Base-by-base conservation (phyloP, 2,113 vertebrate genomes). In the Rallus limicola region DNA sequence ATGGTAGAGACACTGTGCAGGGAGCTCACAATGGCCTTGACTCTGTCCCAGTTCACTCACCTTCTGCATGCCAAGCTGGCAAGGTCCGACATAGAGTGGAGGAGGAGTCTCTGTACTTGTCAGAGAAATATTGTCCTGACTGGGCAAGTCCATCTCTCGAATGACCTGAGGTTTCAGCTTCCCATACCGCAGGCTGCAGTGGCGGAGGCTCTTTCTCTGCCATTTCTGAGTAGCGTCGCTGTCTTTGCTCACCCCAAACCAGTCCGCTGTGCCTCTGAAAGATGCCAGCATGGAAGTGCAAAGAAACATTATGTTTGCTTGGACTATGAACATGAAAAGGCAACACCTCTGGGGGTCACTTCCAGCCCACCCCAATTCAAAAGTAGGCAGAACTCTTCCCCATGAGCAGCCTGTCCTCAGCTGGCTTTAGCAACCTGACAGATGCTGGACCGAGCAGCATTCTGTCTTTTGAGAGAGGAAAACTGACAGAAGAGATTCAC, bases 201-300 rank as follows among this genome's bases (percentile, higher is more conserved):
- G 99, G 10, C 99, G 99, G 44, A 99, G 98, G 97, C 99, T 99
- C 97, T 99, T 99, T 93, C 99, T 98, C 97, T 99, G 99, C 99
- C 99, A 99, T 91, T 99, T 99, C 97, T 99, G 99, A 11, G 99
- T 99, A 28, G 99, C 98, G 3, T 99, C 99, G 0, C 98, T 98
- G 48, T 99, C 99, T 96, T 99, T 99, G 92, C 99, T 99, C 91
- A 99, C 99, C 53, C 99, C 99, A 70, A 99, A 99, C 99, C 99
- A 99, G 98, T 99, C 99, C 0, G 99, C 99, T 1, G 99, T 99
- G 93, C 99, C 99, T 98, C 99, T 99, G 97, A 90, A 91, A 97
- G 69, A 97, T 94, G 90, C 62, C 93, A 93, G 76, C 68, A 84
- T 25, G 70, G 16, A 89, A 69, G 62, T 21, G 70, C 69, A 77